Evolutionary conservation across 2,888 invertebrate genomes (phyloP).

Genomic region (Macrosiphum euphorbiae): DNA sequence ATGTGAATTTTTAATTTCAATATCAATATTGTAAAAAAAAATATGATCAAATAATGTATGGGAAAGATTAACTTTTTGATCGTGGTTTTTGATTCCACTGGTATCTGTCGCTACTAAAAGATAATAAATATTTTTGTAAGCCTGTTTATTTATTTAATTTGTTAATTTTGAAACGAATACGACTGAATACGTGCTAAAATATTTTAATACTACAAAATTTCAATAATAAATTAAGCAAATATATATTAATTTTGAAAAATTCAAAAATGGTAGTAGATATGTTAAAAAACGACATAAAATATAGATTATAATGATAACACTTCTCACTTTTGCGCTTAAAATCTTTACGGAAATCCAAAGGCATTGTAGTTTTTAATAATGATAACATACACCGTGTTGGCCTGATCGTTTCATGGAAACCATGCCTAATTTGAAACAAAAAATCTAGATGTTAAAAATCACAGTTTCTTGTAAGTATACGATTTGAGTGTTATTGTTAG

Average conservation of each 20-base stretch:
- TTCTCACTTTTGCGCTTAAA: conserved; percentile 60
- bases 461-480: not conserved
- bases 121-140: conserved; percentile 13
- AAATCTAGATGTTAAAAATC: conserved; percentile 50
- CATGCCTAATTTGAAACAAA: conserved; percentile 60
- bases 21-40: not conserved
- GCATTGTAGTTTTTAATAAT: conserved; percentile 60
- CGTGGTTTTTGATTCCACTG: not conserved
- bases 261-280: conserved; percentile 25
- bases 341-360: conserved; percentile 59
- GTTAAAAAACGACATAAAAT: conserved; percentile 38
- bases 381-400: conserved; percentile 52
- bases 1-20: not conserved
- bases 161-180: not conserved
- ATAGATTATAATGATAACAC: conserved; percentile 43
- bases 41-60: not conserved
- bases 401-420: conserved; percentile 60
- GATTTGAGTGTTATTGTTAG: not conserved
- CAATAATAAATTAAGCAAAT: conserved; percentile 35
- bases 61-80: not conserved
- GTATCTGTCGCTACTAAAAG: not conserved
- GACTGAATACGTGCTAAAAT: conserved; percentile 41
- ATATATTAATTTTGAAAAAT: conserved; percentile 48
- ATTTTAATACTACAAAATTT: conserved; percentile 43
- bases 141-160: not conserved